Percentiles rank a stretch among this genome's conserved stretches.
These are phyloP conservation scores for Phoxinus phoxinus DNA, from an alignment of 2,113 vertebrate genomes.

Conservation along the genomic window DNA sequence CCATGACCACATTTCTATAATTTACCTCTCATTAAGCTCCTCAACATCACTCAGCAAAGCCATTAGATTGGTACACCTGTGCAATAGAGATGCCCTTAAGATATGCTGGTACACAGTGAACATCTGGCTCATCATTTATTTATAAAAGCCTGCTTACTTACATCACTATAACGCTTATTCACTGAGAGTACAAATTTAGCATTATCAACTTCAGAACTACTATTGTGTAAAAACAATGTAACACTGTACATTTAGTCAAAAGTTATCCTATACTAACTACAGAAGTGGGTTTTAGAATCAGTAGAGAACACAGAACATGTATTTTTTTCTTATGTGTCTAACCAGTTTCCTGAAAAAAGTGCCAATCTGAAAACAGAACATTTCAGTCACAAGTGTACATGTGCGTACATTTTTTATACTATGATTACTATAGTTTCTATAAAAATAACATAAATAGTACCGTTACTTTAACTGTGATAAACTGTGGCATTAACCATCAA, in stretches of 20 bases:
- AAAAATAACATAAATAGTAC: background rate
- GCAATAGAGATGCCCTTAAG: background rate
- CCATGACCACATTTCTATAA: constrained; percentile 20
- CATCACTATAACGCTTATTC: background rate
- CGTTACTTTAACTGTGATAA: background rate
- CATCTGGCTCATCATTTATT: constrained; percentile 3
- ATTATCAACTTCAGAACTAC: background rate
- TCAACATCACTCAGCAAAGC: background rate
- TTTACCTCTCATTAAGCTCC: background rate
- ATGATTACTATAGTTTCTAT: background rate
- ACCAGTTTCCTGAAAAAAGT: constrained; percentile 42
- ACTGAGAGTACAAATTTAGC: background rate
- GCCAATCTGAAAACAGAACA: background rate
- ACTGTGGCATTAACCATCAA: background rate
- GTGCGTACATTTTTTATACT: background rate
- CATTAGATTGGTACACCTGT: background rate
- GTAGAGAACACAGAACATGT: background rate
- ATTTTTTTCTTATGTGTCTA: background rate
- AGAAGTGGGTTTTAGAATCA: too few relatives aligned
- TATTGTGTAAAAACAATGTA: background rate
- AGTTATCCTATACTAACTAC: background rate
- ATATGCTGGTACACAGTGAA: background rate
- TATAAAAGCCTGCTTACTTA: background rate
- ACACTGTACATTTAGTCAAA: background rate
- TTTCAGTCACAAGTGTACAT: background rate